phyloP scores from a whole-genome alignment of 2,797 vertebrate genomes.

The Cossypha caffra region DNA sequence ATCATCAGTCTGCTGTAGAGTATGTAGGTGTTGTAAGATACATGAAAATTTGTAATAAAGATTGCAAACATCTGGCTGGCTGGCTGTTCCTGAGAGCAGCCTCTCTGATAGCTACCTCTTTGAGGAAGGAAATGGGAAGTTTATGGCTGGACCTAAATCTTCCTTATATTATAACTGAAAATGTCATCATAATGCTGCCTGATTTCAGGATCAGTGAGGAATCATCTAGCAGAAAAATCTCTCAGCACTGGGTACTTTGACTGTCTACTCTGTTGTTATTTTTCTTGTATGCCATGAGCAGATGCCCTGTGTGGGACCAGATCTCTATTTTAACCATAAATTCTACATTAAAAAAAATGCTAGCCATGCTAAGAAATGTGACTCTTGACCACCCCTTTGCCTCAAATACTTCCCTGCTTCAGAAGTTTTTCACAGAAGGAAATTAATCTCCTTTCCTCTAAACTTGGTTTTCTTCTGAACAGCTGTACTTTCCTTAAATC shows the following conservation, averaged over 20 bases:
- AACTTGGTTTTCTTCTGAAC: neutral
- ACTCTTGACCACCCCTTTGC: neutral
- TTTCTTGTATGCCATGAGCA: neutral
- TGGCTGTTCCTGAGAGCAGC: neutral
- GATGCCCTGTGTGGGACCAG: neutral
- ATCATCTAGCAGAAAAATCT: neutral
- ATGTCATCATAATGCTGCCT: neutral
- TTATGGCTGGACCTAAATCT: neutral
- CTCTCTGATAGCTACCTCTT: neutral
- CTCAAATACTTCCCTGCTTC: neutral
- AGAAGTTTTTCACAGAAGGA: neutral
- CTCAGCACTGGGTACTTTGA: neutral
- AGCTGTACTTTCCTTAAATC: neutral
- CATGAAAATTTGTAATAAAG: constrained; percentile 16
- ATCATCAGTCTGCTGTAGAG: neutral
- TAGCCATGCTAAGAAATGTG: neutral
- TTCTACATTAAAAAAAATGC: neutral
- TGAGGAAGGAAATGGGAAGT: neutral
- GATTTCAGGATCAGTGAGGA: neutral
- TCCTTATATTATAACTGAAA: neutral
- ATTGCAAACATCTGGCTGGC: constrained; percentile 8
- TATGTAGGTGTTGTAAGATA: constrained; percentile 4
- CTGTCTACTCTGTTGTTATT: neutral
- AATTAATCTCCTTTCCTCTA: neutral
- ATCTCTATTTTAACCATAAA: neutral